These are phyloP conservation scores for Phallusia fumigata DNA, from an alignment of 23 tunicate species.

Conservation along the genomic window DNA sequence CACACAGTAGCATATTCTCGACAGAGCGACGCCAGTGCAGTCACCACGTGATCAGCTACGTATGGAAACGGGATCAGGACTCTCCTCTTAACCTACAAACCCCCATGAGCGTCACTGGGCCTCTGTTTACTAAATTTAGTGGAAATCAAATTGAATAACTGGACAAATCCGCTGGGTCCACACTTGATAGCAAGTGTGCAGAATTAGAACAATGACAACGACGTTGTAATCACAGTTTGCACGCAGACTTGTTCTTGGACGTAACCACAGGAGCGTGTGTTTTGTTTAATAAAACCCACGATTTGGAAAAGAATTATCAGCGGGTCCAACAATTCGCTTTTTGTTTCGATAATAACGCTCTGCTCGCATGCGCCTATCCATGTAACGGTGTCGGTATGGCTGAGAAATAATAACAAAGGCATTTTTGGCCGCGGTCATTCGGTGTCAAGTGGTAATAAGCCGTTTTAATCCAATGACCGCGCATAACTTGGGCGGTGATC, in stretches of 20 bases:
- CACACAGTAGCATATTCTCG: slow-evolving; percentile 13
- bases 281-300: no score
- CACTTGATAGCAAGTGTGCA: no score
- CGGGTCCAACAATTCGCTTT: no score
- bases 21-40: slow-evolving; percentile 1
- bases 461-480: slow-evolving; percentile 6
- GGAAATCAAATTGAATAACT: neutral
- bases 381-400: neutral
- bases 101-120: neutral
- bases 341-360: no score
- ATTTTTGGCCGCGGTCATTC: neutral
- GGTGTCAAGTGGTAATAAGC: slow-evolving; percentile 9
- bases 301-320: no score
- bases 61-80: neutral
- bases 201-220: no score
- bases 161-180: no score
- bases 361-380: no score
- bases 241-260: no score
- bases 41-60: neutral
- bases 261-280: no score
- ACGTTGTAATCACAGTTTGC: no score
- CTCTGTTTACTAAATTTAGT: neutral
- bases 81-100: neutral
- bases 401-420: neutral
- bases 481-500: neutral